Evolutionary conservation across 2,888 invertebrate species (phyloP).

Genomic region (Cerceris rybyensis): DNA sequence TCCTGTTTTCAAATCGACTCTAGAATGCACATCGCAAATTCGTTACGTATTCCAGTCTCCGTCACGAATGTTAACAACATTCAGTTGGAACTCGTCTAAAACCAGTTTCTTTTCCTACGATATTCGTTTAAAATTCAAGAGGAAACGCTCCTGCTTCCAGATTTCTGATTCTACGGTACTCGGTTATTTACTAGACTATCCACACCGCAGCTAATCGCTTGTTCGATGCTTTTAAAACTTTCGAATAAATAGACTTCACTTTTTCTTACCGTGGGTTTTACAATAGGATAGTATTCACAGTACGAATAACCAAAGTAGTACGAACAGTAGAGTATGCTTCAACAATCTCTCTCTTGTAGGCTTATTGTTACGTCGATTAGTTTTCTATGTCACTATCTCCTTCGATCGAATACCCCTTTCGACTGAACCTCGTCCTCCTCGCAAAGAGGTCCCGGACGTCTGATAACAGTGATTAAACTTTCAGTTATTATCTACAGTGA

Average conservation of each 20-base stretch:
- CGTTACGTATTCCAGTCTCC: too few species aligned
- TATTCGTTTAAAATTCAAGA: background rate
- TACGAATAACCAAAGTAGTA: slow-evolving; percentile 17
- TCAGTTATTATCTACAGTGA: slow-evolving; percentile 75
- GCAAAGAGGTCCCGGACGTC: background rate
- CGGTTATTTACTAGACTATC: background rate
- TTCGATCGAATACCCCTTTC: slow-evolving; percentile 20
- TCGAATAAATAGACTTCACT: slow-evolving; percentile 8
- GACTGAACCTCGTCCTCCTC: slow-evolving; percentile 16
- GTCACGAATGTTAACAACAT: background rate
- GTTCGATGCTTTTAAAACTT: slow-evolving; percentile 31
- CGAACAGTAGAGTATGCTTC: slow-evolving; percentile 31
- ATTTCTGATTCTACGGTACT: background rate
- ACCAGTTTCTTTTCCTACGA: background rate
- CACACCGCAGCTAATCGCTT: slow-evolving; percentile 52
- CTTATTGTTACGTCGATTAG: slow-evolving; percentile 37
- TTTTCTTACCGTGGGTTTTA: background rate
- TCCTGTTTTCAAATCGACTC: too few species aligned
- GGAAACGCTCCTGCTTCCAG: background rate
- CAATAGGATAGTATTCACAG: slow-evolving; percentile 11
- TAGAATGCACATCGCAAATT: too few species aligned
- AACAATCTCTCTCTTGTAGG: slow-evolving; percentile 12
- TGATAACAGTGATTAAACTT: slow-evolving; percentile 71
- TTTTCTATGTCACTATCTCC: slow-evolving; percentile 25
- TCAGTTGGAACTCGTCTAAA: background rate